Evolutionary conservation across 2,797 vertebrate species (phyloP).

Genomic region (Oreortyx pictus): DNA sequence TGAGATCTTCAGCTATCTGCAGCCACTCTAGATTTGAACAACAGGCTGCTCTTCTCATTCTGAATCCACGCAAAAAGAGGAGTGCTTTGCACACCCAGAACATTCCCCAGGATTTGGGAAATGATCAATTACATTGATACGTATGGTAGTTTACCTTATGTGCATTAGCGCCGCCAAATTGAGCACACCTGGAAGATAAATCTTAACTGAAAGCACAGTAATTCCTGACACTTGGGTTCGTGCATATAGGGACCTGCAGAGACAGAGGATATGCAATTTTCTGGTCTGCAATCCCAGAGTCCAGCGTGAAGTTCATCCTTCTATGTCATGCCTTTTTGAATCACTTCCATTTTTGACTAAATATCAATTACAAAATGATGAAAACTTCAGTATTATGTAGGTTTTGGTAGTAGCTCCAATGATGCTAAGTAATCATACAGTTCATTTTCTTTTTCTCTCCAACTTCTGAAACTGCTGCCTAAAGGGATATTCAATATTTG

Average conservation of each 20-base stretch:
- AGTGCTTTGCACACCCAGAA: background rate
- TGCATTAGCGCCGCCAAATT: background rate
- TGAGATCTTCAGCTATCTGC: background rate
- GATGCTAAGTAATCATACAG: background rate
- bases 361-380: background rate
- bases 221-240: background rate
- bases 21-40: background rate
- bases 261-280: background rate
- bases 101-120: background rate
- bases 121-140: background rate
- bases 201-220: background rate
- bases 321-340: background rate
- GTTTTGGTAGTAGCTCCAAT: background rate
- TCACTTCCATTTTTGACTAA: background rate
- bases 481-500: background rate
- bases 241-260: fast-evolving
- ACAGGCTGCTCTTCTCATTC: background rate
- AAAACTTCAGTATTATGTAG: background rate
- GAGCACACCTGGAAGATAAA: background rate
- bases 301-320: background rate
- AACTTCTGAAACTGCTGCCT: background rate
- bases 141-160: background rate
- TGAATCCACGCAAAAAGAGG: background rate
- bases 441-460: background rate
- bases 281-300: background rate